Conservation (phyloP, 92 coral and sea anemone genomes). For the Porites rus region DNA sequence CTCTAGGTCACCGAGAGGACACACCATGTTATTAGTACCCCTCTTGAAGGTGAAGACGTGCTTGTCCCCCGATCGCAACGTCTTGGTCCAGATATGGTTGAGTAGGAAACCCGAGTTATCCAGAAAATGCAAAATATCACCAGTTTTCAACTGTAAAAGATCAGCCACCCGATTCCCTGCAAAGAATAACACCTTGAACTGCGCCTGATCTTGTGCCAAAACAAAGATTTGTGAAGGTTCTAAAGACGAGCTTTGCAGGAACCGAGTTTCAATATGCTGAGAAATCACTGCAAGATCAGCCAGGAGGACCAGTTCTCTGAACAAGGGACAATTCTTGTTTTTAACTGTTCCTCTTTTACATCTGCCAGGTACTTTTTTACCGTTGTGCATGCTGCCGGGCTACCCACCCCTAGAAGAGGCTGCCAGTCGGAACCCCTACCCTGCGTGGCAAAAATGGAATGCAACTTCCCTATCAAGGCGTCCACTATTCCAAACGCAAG, state of each 20-base stretch:
- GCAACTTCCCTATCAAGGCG: too few relatives aligned
- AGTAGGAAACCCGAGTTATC: slow-evolving; percentile 20
- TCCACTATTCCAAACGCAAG: too few relatives aligned
- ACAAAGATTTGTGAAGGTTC: slow-evolving; percentile 12
- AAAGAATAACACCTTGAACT: slow-evolving; percentile 39
- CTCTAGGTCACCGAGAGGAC: slow-evolving; percentile 44
- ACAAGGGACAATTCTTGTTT: slow-evolving; percentile 30
- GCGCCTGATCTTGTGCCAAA: slow-evolving; percentile 36
- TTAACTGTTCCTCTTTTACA: slow-evolving; percentile 42
- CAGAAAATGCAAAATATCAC: slow-evolving; percentile 3
- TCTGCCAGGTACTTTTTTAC: slow-evolving; percentile 44
- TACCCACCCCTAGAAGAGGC: slow-evolving; percentile 36
- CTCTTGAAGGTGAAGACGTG: slow-evolving; percentile 45
- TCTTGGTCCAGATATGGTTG: slow-evolving; percentile 45
- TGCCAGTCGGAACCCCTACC: not conserved
- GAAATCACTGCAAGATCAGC: slow-evolving; percentile 17
- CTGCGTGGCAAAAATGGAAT: too few relatives aligned
- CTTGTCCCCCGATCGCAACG: slow-evolving; percentile 35
- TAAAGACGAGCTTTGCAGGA: slow-evolving; percentile 8
- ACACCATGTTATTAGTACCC: slow-evolving; percentile 28
- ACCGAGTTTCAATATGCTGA: not conserved
- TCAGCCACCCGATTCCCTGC: slow-evolving; percentile 44
- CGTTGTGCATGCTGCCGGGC: slow-evolving; percentile 41
- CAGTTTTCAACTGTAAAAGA: not conserved
- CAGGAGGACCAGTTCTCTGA: slow-evolving; percentile 48